These are phyloP conservation scores for Drosophila algonquin DNA, from an alignment of 2,888 invertebrate genomes.

Conservation along the genomic window DNA sequence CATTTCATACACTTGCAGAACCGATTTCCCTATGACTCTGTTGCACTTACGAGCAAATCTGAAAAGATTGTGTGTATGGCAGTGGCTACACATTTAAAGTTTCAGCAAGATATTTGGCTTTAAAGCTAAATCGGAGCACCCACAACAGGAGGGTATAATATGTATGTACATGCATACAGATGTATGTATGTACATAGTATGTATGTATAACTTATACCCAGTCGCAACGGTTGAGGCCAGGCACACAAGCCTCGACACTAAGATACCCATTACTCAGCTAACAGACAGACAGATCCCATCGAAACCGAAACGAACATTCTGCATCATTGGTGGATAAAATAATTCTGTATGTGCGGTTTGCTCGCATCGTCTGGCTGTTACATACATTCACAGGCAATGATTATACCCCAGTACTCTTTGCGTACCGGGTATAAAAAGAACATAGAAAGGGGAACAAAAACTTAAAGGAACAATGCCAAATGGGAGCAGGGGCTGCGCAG, in stretches of 20 bases:
- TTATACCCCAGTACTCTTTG: background rate
- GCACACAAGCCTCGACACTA: background rate
- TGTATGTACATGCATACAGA: too few relatives aligned
- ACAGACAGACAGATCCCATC: too few relatives aligned
- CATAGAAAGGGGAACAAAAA: conserved; percentile 34
- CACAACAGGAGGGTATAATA: too few relatives aligned
- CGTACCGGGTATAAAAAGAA: background rate
- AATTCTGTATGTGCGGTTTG: background rate
- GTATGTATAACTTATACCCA: background rate
- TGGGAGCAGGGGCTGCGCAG: background rate
- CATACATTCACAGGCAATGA: background rate
- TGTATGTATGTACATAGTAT: background rate
- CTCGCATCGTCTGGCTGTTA: too few relatives aligned
- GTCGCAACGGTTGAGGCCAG: background rate
- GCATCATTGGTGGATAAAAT: too few relatives aligned
- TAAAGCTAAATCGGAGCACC: too few relatives aligned
- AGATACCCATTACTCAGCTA: background rate
- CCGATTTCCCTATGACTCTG: background rate
- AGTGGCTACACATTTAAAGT: too few relatives aligned
- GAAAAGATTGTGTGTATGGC: too few relatives aligned
- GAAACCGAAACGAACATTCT: too few relatives aligned
- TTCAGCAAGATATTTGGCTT: too few relatives aligned
- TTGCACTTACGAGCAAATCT: too few relatives aligned
- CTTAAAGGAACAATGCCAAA: conserved; percentile 48
- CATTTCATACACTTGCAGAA: too few relatives aligned